Base-by-base conservation (phyloP, 1,140 invertebrate species). In the Chironomus striatipennis region DNA sequence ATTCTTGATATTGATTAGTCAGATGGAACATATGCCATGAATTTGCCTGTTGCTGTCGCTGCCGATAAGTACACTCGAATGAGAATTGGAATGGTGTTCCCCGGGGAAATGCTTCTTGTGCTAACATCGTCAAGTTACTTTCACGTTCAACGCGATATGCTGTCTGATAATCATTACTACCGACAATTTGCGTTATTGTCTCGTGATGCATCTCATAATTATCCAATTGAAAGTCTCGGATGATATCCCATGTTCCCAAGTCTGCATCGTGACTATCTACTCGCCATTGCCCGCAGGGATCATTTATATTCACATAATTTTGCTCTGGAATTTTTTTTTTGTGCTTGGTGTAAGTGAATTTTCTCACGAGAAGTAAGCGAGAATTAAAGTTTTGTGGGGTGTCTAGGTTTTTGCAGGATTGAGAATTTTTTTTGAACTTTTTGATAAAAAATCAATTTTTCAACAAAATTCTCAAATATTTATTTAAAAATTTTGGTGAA, bases 221-320 rank as follows among this genome's bases (percentile, higher is more conserved):
- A 79, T 94, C 92, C 76, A 94, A 80, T 65, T 86, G 84, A 79
- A 90, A 92, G 76, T 89, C 88, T 43, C 90, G 86, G 74, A 95
- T 93, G 43, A 94, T 88, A 81, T 95, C 92, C 77, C 91, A 91
- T 0, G 88, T 89, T 77, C 91, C 89, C 15, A 92, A 85, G 82
- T 93, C 91, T 75, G 91, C 88, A 78, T 93, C 90, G 12, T 57
- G 47, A 15, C 47, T 57, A 8, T 90, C 90, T 2, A 87, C 87
- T 77, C 86, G 86, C 76, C 87, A 87, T 42, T 87, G 84, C 0
- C 87, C 86, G 77, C 91, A 92, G 0, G 90, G 88, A 0, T 82
- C 81, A 12, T 76, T 77, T 57, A n/a, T n/a, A n/a, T n/a, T n/a
- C n/a, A n/a, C 24, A 34, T 34, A 57, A 57, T 57, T 57, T 12